Conservation (phyloP, 2,113 vertebrate species). For the Pygathrix nemaeus region DNA sequence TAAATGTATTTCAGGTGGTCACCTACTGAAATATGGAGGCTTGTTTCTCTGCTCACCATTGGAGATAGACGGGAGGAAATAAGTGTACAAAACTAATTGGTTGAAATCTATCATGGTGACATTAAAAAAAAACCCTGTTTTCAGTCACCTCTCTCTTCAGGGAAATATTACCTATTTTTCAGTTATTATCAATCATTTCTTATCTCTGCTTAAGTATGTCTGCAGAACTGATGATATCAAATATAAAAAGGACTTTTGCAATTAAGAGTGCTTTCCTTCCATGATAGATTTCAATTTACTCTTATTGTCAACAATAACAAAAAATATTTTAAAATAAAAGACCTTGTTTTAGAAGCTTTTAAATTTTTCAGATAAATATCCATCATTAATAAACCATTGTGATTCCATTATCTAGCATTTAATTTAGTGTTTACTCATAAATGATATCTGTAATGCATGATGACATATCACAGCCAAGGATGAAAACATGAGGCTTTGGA, state of each 20-base stretch:
- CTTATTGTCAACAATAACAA: not conserved
- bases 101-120: not conserved
- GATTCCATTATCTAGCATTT: conserved; percentile 45
- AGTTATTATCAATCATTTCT: not conserved
- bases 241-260: not conserved
- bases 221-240: not conserved
- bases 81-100: not conserved
- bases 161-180: not conserved
- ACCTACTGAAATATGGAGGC: not conserved
- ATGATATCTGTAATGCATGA: conserved; percentile 4
- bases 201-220: not conserved
- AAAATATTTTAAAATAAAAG: conserved; percentile 63
- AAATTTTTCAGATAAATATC: conserved; percentile 42
- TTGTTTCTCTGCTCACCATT: not conserved
- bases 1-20: not conserved
- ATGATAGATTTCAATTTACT: not conserved
- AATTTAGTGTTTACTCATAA: conserved; percentile 64
- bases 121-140: not conserved
- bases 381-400: conserved; percentile 54
- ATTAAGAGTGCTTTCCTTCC: conserved; percentile 38
- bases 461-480: not conserved
- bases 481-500: not conserved
- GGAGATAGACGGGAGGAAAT: not conserved
- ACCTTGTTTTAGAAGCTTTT: not conserved
- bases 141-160: not conserved